Evolutionary conservation across 2,888 invertebrate species (phyloP).

Genomic region (Hirtodrosophila duncani): DNA sequence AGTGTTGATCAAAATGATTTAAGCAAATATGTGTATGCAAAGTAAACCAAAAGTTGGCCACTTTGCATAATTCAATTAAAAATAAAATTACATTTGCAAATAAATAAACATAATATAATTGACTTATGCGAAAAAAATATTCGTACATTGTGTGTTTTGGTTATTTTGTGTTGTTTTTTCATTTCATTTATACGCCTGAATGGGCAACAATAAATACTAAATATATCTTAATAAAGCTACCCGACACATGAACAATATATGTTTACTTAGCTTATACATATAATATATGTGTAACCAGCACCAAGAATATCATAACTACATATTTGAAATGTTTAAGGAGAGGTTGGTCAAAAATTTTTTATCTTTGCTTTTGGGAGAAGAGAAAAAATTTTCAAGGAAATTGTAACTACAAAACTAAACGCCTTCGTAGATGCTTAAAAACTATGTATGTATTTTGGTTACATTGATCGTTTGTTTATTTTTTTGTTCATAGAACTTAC

Average conservation of each 20-base stretch:
- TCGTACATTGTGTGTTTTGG: neutral
- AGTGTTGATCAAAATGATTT: constrained; percentile 7
- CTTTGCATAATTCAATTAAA: constrained; percentile 46
- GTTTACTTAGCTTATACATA: too few species aligned
- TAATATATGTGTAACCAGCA: too few species aligned
- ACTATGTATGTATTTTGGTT: constrained; percentile 13
- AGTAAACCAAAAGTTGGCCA: constrained; percentile 25
- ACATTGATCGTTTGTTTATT: constrained; percentile 57
- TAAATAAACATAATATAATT: constrained; percentile 53
- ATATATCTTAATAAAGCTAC: constrained; percentile 46
- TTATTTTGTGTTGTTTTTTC: neutral
- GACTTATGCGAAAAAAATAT: constrained; percentile 31
- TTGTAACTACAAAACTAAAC: constrained; percentile 23
- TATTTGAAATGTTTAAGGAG: constrained; percentile 2
- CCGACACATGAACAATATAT: constrained; percentile 25
- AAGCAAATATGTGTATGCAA: constrained; percentile 40
- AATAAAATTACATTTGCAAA: constrained; percentile 11
- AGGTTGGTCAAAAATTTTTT: constrained; percentile 66
- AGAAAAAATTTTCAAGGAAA: constrained; percentile 68
- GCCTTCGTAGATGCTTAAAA: constrained; percentile 5
- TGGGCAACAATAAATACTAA: constrained; percentile 49
- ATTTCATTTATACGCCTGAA: neutral
- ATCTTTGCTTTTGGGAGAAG: constrained; percentile 39
- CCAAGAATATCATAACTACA: constrained; percentile 37
- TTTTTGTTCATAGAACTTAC: constrained; percentile 96